Percentiles rank a stretch among this genome's conserved stretches.
Evolutionary conservation across 2,888 invertebrate genomes (phyloP).

Genomic region (Xanthia icteritia): DNA sequence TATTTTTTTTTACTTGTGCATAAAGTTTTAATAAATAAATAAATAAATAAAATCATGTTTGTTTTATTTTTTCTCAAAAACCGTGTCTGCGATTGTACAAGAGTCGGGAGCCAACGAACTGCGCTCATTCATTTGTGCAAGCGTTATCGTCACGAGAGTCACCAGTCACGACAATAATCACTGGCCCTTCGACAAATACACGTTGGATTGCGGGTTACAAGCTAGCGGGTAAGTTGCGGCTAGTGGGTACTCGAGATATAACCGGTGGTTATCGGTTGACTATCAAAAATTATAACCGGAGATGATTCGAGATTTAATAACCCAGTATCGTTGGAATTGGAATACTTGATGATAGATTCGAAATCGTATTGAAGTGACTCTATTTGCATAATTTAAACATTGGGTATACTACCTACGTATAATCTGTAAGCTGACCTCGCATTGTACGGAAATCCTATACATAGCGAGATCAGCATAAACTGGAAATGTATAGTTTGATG

Average conservation of each 20-base stretch:
- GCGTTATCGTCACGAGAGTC: constrained; percentile 43
- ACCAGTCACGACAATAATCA: constrained; percentile 39
- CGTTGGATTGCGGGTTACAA: constrained; percentile 10
- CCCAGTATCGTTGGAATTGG: not conserved
- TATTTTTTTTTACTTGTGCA: too few species aligned
- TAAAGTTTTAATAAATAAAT: too few species aligned
- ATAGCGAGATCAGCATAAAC: too few species aligned
- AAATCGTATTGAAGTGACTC: not conserved
- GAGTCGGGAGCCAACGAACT: constrained; percentile 21
- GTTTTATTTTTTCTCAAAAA: not conserved
- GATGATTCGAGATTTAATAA: constrained; percentile 9
- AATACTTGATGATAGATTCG: constrained; percentile 5
- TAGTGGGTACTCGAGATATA: not conserved
- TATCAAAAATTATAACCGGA: not conserved
- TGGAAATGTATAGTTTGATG: too few species aligned
- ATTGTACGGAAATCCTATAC: too few species aligned
- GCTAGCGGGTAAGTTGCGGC: too few species aligned
- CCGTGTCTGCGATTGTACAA: constrained; percentile 38
- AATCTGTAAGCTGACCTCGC: too few species aligned
- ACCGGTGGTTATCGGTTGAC: not conserved
- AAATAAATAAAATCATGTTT: not conserved
- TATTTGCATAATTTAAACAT: constrained; percentile 3
- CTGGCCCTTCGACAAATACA: constrained; percentile 13
- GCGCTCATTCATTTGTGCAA: constrained; percentile 37
- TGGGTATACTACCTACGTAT: not conserved